Conservation (phyloP, 2,797 vertebrate genomes). For the Liasis olivaceus region DNA sequence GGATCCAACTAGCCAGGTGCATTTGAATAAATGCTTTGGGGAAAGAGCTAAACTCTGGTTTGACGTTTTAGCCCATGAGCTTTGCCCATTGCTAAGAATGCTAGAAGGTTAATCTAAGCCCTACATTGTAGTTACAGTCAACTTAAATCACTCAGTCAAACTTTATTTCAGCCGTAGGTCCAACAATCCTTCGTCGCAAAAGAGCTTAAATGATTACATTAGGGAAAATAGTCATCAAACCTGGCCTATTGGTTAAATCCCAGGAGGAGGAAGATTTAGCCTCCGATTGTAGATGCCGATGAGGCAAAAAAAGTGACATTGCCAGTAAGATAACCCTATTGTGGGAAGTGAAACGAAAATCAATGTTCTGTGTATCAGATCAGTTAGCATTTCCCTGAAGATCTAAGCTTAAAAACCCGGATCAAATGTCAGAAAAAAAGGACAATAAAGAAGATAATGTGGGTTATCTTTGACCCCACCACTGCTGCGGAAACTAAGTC, state of each 20-base stretch:
- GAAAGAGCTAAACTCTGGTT: no score
- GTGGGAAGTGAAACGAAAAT: background rate
- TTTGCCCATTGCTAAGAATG: no score
- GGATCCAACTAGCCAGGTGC: no score
- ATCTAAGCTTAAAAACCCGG: background rate
- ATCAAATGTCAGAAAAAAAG: background rate
- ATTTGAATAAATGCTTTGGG: no score
- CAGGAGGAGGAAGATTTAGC: background rate
- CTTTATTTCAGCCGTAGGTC: no score
- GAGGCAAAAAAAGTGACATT: background rate
- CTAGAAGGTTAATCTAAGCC: no score
- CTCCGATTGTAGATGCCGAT: background rate
- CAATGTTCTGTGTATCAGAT: background rate
- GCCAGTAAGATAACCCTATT: background rate
- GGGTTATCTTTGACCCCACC: background rate
- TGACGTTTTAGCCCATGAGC: no score
- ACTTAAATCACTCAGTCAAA: no score
- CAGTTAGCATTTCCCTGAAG: background rate
- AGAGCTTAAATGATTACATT: background rate
- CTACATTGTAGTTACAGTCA: no score
- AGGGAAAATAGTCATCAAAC: background rate
- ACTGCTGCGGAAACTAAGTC: background rate
- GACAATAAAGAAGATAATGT: background rate
- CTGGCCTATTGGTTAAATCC: background rate
- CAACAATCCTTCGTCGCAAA: no score